Base-by-base conservation (phyloP, 2,888 invertebrate species). In the Nymphalis urticae region DNA sequence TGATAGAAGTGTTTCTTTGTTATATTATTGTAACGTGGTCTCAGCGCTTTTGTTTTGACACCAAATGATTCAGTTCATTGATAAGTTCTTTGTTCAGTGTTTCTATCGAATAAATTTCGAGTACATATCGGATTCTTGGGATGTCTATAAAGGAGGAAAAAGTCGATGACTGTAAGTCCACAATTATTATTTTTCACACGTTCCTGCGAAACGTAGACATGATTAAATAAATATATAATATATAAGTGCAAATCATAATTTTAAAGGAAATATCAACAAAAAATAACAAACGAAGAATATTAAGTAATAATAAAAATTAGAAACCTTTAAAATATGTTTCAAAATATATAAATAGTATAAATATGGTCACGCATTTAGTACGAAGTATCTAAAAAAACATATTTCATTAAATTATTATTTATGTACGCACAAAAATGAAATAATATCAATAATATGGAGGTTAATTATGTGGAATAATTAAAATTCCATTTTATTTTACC, bases 1-100 rank as follows among this genome's bases (percentile, higher is more conserved):
- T 80, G 80, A 79, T 78, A 77, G 74, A 74, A 82, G 82, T 82
- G 82, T 75, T 79, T 77, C 78, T 79, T 82, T 82, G 82, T 85
- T 81, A 79, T 75, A 75, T 77, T 81, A 80, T 79, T 78, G 80
- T 76, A 75, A 73, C 76, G 70, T 66, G 65, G 27, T 75, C 78
- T 72, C 76, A 77, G 77, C 77, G 78, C 79, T n/a, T 78, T 75
- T 78, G 74, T 77, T 80, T 76, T 72, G 69, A 71, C 61, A 66
- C 69, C 73, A 68, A 75, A 75, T 76, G 75, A 74, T 75, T 70
- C 77, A 80, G 80, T 75, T 75, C 73, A 75, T 73, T 77, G 75
- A 79, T 77, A 77, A 77, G 76, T 79, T 76, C 73, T 80, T 79
- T 80, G 78, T 81, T 77, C 75, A 74, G 72, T 72, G 71, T 70